These are phyloP conservation scores for Silurus aristotelis DNA, from an alignment of 2,797 vertebrate species.

Conservation along the genomic window DNA sequence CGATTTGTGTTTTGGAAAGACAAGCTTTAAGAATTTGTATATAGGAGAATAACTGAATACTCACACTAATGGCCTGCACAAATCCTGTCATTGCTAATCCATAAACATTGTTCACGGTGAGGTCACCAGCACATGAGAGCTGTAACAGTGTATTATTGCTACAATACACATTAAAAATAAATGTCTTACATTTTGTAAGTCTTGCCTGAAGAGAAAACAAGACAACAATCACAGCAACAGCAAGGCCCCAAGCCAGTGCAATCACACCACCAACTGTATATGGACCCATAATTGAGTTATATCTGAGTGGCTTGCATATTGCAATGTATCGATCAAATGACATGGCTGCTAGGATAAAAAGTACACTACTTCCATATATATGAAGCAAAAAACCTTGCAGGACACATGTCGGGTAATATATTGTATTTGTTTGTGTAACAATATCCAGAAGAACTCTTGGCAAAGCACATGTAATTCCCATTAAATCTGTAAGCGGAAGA, in stretches of 20 bases:
- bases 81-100: conserved; percentile 39
- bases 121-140: background rate
- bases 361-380: conserved; percentile 71
- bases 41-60: conserved; percentile 44
- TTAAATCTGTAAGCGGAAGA: conserved; percentile 57
- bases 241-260: conserved; percentile 5
- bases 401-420: conserved; percentile 71
- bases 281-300: conserved; percentile 52
- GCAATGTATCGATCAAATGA: conserved; percentile 52
- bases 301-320: conserved; percentile 73
- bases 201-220: conserved; percentile 23
- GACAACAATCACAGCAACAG: background rate
- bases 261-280: background rate
- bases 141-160: background rate
- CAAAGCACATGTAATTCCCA: conserved; percentile 62
- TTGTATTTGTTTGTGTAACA: conserved; percentile 54
- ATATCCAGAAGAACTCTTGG: conserved; percentile 64
- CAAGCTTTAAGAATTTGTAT: conserved; percentile 34
- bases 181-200: conserved; percentile 60
- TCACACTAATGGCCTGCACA: conserved; percentile 26
- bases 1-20: conserved; percentile 32
- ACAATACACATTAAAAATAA: conserved; percentile 42
- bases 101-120: conserved; percentile 45
- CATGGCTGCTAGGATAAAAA: conserved; percentile 76
- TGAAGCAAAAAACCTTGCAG: conserved; percentile 76